phyloP scores from a whole-genome alignment of 1,140 invertebrate species.

The Drosophila santomea region DNA sequence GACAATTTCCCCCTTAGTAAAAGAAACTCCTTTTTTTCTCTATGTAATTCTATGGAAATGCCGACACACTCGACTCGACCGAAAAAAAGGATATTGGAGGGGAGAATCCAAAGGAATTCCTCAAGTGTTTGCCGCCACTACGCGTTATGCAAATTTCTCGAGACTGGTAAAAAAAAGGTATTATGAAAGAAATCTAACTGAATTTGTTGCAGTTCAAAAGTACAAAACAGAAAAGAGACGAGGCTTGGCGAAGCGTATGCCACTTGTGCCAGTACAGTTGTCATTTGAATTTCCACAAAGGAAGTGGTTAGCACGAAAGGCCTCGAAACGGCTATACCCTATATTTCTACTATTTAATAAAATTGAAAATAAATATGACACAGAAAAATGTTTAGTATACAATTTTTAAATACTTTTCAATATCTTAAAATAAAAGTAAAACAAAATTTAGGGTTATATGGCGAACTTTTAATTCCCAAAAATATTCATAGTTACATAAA shows the following conservation, averaged over 20 bases:
- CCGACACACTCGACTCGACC: conserved; percentile 63
- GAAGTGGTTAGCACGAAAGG: not conserved
- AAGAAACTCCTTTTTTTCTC: conserved; percentile 34
- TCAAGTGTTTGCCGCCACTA: conserved; percentile 55
- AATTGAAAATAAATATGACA: not conserved
- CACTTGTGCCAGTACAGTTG: conserved; percentile 74
- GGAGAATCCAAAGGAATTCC: conserved; percentile 67
- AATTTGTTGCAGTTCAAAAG: conserved; percentile 60
- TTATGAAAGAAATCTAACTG: conserved; percentile 59
- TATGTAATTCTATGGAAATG: conserved; percentile 50
- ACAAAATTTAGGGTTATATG: no score
- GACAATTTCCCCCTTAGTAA: conserved; percentile 35
- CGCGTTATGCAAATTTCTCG: conserved; percentile 69
- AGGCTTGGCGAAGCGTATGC: conserved; percentile 35
- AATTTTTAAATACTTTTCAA: no score
- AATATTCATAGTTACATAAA: not conserved
- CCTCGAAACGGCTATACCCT: conserved; percentile 2
- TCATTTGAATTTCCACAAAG: conserved; percentile 62
- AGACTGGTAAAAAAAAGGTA: conserved; percentile 35
- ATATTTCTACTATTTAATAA: no score
- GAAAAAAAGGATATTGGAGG: conserved; percentile 47
- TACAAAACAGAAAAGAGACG: conserved; percentile 43
- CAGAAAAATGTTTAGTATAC: no score
- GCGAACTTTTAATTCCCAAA: not conserved
- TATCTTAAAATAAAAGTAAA: no score